Conservation (phyloP, 2,888 invertebrate genomes). For the Marronus borbonicus region DNA sequence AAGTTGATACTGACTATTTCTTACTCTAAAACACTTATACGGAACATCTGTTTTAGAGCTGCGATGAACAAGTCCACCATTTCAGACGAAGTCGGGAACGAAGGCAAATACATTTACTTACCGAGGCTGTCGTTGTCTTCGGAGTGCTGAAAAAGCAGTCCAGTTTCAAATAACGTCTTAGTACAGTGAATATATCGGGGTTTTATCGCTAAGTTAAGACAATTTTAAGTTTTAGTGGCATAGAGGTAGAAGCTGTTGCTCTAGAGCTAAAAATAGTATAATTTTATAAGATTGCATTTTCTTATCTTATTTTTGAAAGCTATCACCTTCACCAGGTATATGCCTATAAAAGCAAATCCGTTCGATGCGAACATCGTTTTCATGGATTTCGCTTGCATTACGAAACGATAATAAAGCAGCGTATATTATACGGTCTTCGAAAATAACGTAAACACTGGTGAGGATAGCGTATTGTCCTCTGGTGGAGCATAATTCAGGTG, state of each 20-base stretch:
- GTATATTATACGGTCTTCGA: background rate
- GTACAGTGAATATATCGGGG: background rate
- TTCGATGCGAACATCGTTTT: too few species aligned
- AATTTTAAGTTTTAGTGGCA: background rate
- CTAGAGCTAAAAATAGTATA: background rate
- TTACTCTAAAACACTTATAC: constrained; percentile 35
- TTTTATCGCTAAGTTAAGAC: background rate
- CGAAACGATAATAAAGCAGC: background rate
- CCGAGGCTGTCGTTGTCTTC: constrained; percentile 9
- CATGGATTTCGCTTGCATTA: too few species aligned
- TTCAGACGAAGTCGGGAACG: constrained; percentile 1
- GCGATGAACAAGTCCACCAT: constrained; percentile 28
- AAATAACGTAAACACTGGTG: background rate
- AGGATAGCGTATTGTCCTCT: background rate
- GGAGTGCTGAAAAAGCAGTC: background rate
- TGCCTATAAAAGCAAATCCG: too few species aligned
- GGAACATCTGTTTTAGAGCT: constrained; percentile 26
- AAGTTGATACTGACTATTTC: constrained; percentile 24
- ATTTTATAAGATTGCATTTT: too few species aligned
- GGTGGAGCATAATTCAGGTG: background rate
- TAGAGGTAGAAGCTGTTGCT: background rate
- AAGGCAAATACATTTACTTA: constrained; percentile 31
- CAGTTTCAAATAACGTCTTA: background rate
- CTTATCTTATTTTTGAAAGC: too few species aligned
- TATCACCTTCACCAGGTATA: too few species aligned